These are phyloP conservation scores for Atta colombica DNA, from an alignment of 1,140 invertebrate genomes.

Conservation along the genomic window DNA sequence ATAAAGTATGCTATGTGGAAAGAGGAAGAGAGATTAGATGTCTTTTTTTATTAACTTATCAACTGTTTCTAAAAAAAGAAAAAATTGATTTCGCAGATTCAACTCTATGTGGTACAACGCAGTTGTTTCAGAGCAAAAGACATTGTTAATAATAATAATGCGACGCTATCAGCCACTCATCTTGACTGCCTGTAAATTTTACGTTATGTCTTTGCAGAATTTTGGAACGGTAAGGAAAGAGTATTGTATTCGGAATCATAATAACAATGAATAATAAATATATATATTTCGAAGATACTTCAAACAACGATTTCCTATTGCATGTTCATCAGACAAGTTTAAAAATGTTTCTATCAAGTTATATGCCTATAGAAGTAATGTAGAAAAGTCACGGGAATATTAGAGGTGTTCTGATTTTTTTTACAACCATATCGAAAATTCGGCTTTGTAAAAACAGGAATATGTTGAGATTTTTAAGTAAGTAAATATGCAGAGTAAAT, in stretches of 20 bases:
- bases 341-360: background rate
- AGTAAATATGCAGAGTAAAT: background rate
- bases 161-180: background rate
- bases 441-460: background rate
- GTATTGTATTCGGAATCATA: background rate
- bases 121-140: conserved; percentile 1
- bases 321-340: conserved; percentile 25
- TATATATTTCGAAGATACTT: conserved; percentile 22
- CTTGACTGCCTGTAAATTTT: background rate
- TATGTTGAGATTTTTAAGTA: background rate
- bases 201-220: too few relatives aligned
- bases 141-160: conserved; percentile 21
- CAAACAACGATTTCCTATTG: conserved; percentile 28
- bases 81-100: too few relatives aligned
- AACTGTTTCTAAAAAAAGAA: too few relatives aligned
- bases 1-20: too few relatives aligned
- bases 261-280: background rate
- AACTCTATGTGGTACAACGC: conserved; percentile 22
- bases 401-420: background rate
- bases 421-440: background rate
- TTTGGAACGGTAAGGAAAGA: conserved; percentile 19
- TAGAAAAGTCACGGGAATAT: background rate
- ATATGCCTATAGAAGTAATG: background rate
- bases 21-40: too few relatives aligned
- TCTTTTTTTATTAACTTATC: too few relatives aligned